Conservation (phyloP, 2,113 vertebrate genomes). For the Natator depressus region DNA sequence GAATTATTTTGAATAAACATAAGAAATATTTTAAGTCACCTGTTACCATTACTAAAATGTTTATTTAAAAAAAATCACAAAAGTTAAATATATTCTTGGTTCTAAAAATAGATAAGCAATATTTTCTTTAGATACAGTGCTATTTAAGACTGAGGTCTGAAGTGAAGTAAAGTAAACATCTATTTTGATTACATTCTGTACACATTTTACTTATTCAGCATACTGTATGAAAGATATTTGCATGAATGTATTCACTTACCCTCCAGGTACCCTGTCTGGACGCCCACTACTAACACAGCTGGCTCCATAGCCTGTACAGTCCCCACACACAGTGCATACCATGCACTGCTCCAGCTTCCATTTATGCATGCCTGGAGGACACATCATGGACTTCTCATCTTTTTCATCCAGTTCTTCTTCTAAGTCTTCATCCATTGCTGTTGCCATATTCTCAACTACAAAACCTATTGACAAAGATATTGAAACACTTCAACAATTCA, state of each 20-base stretch:
- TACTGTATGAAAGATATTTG: accelerated
- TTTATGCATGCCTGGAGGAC: slow-evolving; percentile 97
- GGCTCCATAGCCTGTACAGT: slow-evolving; percentile 97
- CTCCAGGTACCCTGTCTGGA: slow-evolving; percentile 96
- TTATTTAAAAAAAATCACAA: neutral
- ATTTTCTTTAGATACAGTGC: neutral
- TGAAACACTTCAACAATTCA: neutral
- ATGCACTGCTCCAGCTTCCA: slow-evolving; percentile 99
- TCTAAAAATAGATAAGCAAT: neutral
- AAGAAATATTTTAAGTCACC: neutral
- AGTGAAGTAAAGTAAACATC: neutral
- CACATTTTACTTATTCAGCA: neutral
- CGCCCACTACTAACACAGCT: slow-evolving; percentile 98
- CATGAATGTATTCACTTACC: slow-evolving; percentile 79
- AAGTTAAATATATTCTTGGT: neutral
- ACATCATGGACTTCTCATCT: slow-evolving; percentile 99
- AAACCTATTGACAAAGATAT: slow-evolving; percentile 81
- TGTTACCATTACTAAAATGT: neutral
- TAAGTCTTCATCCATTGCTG: slow-evolving; percentile 98
- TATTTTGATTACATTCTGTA: neutral
- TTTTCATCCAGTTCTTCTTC: slow-evolving; percentile 98
- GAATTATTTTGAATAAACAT: accelerated
- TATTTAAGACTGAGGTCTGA: neutral
- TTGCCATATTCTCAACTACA: slow-evolving; percentile 98
- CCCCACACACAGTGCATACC: slow-evolving; percentile 98